Base-by-base conservation (phyloP, 2,888 invertebrate genomes). In the Trichopoda pennipes region DNA sequence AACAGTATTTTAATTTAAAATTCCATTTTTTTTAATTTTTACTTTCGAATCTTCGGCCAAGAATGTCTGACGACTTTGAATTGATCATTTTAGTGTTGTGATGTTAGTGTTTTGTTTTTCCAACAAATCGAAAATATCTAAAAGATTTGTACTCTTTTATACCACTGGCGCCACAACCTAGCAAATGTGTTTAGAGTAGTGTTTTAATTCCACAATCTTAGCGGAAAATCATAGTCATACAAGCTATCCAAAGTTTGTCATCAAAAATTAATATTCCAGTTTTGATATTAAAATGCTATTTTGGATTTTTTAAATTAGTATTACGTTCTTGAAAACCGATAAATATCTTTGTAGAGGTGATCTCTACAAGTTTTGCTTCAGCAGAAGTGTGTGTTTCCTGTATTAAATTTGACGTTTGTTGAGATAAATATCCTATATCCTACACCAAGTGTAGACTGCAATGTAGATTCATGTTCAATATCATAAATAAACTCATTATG, bases 1-100 rank as follows among this genome's bases (percentile, higher is more conserved):
- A 84, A 63, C 82, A 84, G 38, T 82, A 84, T 51, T 84, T 84
- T 60, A 84, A 51, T 21, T 72, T 72, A n/a, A 63, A 82, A 61
- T 75, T 60, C n/a, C 17, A n/a, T n/a, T 75, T 79, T 44, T 78
- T 58, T 16, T 82, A 53, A 35, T 49, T 32, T 38, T 56, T 72
- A 32, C 74, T 84, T 21, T 66, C 63, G 2, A 19, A 23, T 69
- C 66, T 38, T 68, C 64, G 9, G 61, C 8, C 23, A 44, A n/a
- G 8, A 79, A 44, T 8, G 42, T 6, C 3, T 60, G 58, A 32
- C 80, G 82, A 28, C 60, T 72, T 51, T 51, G 16, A 2, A 84
- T 21, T 8, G 74, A 66, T 82, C 84, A 84, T 28, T 72, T 76
- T 21, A 68, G 16, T 0, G 84, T 84, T 23, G 38, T 63, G 2